A percentile compares a stretch with the other conserved stretches of the same genome.
phyloP scores from a whole-genome alignment of 1,140 invertebrate genomes.

The Drosophila lini region DNA sequence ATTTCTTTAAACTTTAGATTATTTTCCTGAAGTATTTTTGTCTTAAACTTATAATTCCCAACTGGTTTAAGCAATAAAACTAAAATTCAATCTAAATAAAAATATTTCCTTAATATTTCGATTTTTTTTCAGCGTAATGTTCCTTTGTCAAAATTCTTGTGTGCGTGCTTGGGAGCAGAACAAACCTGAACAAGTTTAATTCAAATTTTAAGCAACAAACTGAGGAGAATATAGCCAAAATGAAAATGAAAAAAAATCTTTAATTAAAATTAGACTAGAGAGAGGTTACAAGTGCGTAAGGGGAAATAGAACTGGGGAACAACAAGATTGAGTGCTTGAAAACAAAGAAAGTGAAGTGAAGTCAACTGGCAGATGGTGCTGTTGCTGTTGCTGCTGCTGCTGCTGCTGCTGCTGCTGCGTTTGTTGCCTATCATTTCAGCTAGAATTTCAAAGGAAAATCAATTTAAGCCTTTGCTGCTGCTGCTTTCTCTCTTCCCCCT shows the following conservation, averaged over 20 bases:
- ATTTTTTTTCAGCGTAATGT: background rate
- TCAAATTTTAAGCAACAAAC: constrained; percentile 36
- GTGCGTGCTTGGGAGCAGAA: constrained; percentile 22
- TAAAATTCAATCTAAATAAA: background rate
- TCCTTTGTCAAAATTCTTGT: constrained; percentile 10
- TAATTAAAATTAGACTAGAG: constrained; percentile 51
- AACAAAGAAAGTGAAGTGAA: constrained; percentile 35
- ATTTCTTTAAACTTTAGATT: too few relatives aligned
- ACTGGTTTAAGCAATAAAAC: background rate
- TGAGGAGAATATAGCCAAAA: background rate
- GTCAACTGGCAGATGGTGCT: constrained; percentile 46
- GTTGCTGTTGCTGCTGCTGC: background rate
- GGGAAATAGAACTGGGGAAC: constrained; percentile 8
- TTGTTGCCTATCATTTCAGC: constrained; percentile 43
- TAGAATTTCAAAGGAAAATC: constrained; percentile 71
- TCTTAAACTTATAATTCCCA: background rate
- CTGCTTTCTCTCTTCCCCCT: background rate
- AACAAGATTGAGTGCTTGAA: constrained; percentile 30
- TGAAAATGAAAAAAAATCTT: constrained; percentile 23
- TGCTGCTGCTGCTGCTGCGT: constrained; percentile 7
- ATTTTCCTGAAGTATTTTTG: too few relatives aligned
- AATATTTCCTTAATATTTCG: background rate
- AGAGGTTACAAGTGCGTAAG: constrained; percentile 24
- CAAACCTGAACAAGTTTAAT: constrained; percentile 28
- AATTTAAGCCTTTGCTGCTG: constrained; percentile 62